Conservation (phyloP, 2,888 invertebrate genomes). For the Bugulina stolonifera region DNA sequence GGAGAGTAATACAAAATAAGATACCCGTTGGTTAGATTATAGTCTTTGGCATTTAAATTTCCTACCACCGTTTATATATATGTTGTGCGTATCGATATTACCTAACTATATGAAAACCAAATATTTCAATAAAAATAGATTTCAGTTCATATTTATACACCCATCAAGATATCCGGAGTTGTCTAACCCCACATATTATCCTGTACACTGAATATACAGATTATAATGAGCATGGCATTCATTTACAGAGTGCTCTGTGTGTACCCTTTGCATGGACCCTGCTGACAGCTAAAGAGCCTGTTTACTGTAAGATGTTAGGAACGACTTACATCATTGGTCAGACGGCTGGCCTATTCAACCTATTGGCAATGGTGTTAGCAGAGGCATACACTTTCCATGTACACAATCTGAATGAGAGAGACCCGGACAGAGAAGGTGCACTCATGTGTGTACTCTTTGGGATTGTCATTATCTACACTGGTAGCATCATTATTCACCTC, state of each 20-base stretch:
- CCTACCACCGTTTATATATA: too few species aligned
- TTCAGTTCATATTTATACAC: too few species aligned
- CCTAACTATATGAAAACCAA: too few species aligned
- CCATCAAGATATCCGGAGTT: too few species aligned
- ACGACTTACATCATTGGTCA: constrained; percentile 49
- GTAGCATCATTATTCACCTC: constrained; percentile 50
- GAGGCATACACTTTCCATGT: constrained; percentile 37
- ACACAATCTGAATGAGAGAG: constrained; percentile 29
- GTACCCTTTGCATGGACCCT: constrained; percentile 50
- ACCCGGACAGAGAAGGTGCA: constrained; percentile 44
- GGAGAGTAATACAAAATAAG: too few species aligned
- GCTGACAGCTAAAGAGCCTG: constrained; percentile 40
- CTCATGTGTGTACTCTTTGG: constrained; percentile 51
- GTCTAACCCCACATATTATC: too few species aligned
- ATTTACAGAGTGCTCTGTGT: constrained; percentile 42
- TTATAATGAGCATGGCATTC: too few species aligned
- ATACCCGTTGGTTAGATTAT: too few species aligned
- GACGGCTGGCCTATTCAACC: constrained; percentile 51
- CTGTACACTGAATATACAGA: too few species aligned
- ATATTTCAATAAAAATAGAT: too few species aligned
- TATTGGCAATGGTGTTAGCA: constrained; percentile 53
- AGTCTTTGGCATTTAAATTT: too few species aligned
- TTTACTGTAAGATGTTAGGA: constrained; percentile 47
- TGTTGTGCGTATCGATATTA: too few species aligned
- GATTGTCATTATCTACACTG: constrained; percentile 49